Evolutionary conservation across 2,797 vertebrate species (phyloP), one percentile per base, ranked within the genome.

Genomic region (Crypturellus tataupa): DNA sequence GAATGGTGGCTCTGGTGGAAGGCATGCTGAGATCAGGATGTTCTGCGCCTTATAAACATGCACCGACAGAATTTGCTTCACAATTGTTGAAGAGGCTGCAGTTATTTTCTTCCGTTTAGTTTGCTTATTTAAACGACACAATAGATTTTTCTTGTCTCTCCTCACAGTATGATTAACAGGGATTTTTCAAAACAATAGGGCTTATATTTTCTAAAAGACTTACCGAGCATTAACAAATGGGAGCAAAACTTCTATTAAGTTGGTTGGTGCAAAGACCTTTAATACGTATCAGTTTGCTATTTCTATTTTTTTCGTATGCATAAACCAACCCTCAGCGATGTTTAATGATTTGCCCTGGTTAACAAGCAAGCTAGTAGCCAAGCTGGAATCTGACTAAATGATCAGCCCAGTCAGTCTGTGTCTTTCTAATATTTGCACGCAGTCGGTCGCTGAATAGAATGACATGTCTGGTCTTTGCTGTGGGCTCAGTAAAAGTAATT

Each of bases 401-500:
- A 24, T 93, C 40, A 16, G 21, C 69, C 73, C 47, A 20, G 6
- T 75, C 64, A 44, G 49, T 71, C 49, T 67, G 10, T 10, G n/a
- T 85, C 67, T 85, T 88, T 89, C 62, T 64, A 39, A 19, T 75
- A 85, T 85, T 87, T 97, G 80, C 35, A 63, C 59, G 67, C 17
- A 86, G 39, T 56, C 12, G 2, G 42, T 77, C 49, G 42, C 68
- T 80, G 55, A 75, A 65, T 39, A 89, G 55, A 83, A 91, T 67
- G 33, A 71, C 8, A 12, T 27, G 11, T 81, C 63, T 79, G 35
- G 69, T 95, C 60, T 87, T 95, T 80, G 76, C 44, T 35, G 23
- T 80, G 82, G 72, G 76, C 60, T 95, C 59, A 19, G n/a, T 75
- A 78, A 65, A 94, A 44, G 31, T 87, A 94, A 94, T 93, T 87